phyloP scores from a whole-genome alignment of 2,113 vertebrate species.

The Antechinus flavipes region DNA sequence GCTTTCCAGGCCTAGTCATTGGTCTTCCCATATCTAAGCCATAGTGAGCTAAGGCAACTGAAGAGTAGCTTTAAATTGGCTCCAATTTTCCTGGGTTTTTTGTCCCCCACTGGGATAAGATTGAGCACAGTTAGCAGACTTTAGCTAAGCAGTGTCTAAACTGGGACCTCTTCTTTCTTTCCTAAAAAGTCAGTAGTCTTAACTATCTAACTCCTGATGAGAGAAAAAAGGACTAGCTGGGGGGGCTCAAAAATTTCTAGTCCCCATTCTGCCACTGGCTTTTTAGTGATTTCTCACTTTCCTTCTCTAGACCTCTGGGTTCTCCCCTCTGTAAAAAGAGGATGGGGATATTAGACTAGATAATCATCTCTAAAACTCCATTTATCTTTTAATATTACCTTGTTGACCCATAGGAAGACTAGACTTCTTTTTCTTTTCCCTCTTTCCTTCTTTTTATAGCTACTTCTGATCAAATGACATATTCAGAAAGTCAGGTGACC shows the following conservation, averaged over 20 bases:
- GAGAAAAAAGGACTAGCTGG: background rate
- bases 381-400: background rate
- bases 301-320: background rate
- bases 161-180: background rate
- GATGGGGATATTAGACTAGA: background rate
- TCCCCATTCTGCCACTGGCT: background rate
- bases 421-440: background rate
- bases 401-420: background rate
- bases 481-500: background rate
- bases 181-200: background rate
- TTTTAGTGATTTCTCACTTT: background rate
- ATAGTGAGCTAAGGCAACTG: background rate
- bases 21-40: background rate
- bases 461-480: background rate
- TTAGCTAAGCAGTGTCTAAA: background rate
- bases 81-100: background rate
- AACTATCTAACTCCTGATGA: background rate
- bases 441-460: background rate
- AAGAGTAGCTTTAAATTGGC: background rate
- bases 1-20: background rate
- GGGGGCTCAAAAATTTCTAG: background rate
- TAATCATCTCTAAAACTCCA: background rate
- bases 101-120: background rate
- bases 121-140: background rate
- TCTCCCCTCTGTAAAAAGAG: background rate